phyloP scores from a whole-genome alignment of 2,113 vertebrate species.

The Takifugu bimaculatus region DNA sequence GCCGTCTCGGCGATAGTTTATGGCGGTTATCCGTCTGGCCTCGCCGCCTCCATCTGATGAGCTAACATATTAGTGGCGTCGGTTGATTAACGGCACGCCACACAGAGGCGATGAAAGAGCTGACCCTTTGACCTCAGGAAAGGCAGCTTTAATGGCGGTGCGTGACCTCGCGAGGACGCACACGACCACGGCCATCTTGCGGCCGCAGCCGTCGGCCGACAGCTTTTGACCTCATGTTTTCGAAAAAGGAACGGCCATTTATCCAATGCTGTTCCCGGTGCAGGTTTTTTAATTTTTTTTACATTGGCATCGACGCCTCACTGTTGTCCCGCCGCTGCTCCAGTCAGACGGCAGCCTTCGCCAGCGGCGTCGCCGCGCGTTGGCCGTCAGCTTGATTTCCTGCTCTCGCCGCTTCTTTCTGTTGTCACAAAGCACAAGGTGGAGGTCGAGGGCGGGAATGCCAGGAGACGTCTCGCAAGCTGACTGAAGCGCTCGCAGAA shows the following conservation, averaged over 20 bases:
- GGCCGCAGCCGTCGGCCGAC: conserved; percentile 23
- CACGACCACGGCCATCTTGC: conserved; percentile 48
- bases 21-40: conserved; percentile 23
- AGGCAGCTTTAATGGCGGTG: conserved; percentile 51
- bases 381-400: conserved; percentile 52
- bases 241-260: conserved; percentile 53
- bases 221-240: conserved; percentile 61
- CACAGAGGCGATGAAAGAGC: conserved; percentile 50
- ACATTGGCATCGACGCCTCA: conserved; percentile 51
- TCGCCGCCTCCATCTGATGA: conserved; percentile 48
- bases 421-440: conserved; percentile 50
- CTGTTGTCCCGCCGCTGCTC: conserved; percentile 58
- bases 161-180: conserved; percentile 35
- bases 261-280: conserved; percentile 10
- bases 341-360: conserved; percentile 43
- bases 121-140: conserved; percentile 28
- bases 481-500: conserved; percentile 25
- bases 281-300: conserved; percentile 46
- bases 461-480: conserved; percentile 49
- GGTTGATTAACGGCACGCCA: conserved; percentile 59
- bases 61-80: conserved; percentile 60
- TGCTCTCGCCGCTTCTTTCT: conserved; percentile 46
- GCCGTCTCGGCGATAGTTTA: conserved; percentile 23
- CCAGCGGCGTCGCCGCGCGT: conserved; percentile 54
- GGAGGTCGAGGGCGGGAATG: conserved; percentile 41